Evolutionary conservation across 1,140 invertebrate species (phyloP), one percentile per base, ranked within the genome.

Genomic region (Drosophila bifasciata): DNA sequence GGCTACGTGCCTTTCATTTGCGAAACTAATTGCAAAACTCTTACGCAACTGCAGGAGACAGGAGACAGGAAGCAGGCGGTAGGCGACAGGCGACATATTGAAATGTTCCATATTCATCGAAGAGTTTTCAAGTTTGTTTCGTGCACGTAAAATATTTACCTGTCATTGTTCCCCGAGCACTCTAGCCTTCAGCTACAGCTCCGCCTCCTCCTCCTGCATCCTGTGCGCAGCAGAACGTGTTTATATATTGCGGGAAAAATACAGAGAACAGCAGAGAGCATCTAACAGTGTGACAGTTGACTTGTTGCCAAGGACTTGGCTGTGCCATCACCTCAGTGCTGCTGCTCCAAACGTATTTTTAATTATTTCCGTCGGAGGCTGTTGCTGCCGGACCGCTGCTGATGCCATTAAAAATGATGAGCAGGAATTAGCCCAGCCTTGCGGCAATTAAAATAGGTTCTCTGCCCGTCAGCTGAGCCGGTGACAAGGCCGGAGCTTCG

Each of bases 71-170:
- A 5, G 1, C 9, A 56, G 19, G 13, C 19, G 25, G 23, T 32
- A 40, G 46, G 32, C 43, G 67, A 51, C 41, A 23, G 49, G 39
- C 49, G 67, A 51, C 41, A 23, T 71, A 71, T 61, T 72, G 51
- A 51, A 51, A 55, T 74, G 52, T 16, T 73, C 25, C 40, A 50
- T 64, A 46, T 51, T 52, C 66, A 70, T 70, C 55, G 53, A 70
- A 59, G 58, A 59, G 15, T 64, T 56, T 40, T 36, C 11, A 51
- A 11, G 3, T 60, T 48, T 56, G 52, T 55, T 48, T 58, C 60
- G 45, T 76, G 83, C 83, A 88, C 83, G 83, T 88, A 88, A 79
- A 88, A 88, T 83, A 88, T 88, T 88, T 83, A 76, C 75, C 66
- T 89, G 83, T 89, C 83, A 89, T 51, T 79, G 60, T 36, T 11